Evolutionary conservation across 2,113 vertebrate species (phyloP).

Genomic region (Lasiurus cinereus): DNA sequence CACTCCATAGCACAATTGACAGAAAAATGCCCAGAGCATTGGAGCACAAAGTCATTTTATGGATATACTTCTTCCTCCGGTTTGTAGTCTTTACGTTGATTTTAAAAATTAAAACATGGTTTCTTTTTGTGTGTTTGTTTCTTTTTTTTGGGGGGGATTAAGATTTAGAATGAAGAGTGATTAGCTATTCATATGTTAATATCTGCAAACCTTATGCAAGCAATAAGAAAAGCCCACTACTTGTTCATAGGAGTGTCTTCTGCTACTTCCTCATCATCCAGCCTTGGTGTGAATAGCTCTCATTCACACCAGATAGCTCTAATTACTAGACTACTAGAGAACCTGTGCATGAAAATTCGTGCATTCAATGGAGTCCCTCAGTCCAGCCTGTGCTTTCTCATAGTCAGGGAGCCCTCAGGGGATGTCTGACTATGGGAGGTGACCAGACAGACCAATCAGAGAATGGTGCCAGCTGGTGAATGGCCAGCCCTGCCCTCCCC

Average conservation of each 20-base stretch:
- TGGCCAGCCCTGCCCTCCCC: too few species aligned
- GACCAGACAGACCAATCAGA: too few species aligned
- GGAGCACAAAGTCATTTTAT: neutral
- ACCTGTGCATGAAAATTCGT: too few species aligned
- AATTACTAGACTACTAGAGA: neutral
- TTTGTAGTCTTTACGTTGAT: neutral
- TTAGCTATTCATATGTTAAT: neutral
- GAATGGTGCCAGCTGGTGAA: too few species aligned
- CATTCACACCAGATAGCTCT: neutral
- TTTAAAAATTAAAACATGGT: neutral
- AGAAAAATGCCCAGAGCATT: neutral
- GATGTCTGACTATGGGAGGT: too few species aligned
- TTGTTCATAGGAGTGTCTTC: neutral
- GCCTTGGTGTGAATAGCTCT: neutral
- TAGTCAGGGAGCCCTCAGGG: too few species aligned
- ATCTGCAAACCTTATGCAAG: neutral
- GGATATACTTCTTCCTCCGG: neutral
- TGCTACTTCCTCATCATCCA: neutral
- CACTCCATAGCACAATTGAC: neutral
- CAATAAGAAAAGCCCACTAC: neutral
- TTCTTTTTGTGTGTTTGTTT: neutral
- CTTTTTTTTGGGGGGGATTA: neutral
- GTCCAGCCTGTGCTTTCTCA: too few species aligned
- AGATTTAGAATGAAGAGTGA: neutral
- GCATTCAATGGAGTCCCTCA: too few species aligned